phyloP scores from a whole-genome alignment of 2,797 vertebrate genomes.

The Onychomys leucogaster region DNA sequence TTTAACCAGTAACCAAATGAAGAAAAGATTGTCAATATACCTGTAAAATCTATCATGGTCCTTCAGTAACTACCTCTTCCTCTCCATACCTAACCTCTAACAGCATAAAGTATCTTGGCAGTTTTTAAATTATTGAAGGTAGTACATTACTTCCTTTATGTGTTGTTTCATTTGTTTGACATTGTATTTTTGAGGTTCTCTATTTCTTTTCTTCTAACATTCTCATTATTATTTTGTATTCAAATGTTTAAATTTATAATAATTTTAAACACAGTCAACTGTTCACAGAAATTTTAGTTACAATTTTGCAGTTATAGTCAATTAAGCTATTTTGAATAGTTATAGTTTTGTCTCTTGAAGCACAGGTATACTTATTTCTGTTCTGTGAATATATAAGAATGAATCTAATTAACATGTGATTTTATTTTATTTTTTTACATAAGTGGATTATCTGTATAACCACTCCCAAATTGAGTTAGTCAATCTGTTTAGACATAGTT shows the following conservation, averaged over 20 bases:
- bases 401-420: conserved; percentile 3
- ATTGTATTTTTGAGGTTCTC: neutral
- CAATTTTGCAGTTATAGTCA: neutral
- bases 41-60: neutral
- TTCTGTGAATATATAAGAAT: neutral
- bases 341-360: neutral
- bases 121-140: neutral
- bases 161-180: neutral
- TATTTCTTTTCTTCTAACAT: neutral
- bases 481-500: neutral
- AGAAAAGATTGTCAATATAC: neutral
- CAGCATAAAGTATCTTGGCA: neutral
- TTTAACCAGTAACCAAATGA: neutral
- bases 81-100: neutral
- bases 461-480: neutral
- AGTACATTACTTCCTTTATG: neutral
- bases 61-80: neutral
- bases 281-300: neutral
- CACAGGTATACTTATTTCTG: neutral
- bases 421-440: neutral
- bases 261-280: neutral
- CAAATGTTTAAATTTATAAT: neutral
- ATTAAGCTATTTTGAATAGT: neutral
- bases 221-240: conserved; percentile 16
- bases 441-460: neutral